phyloP scores from a whole-genome alignment of 2,113 vertebrate species.

The Ictalurus furcatus region DNA sequence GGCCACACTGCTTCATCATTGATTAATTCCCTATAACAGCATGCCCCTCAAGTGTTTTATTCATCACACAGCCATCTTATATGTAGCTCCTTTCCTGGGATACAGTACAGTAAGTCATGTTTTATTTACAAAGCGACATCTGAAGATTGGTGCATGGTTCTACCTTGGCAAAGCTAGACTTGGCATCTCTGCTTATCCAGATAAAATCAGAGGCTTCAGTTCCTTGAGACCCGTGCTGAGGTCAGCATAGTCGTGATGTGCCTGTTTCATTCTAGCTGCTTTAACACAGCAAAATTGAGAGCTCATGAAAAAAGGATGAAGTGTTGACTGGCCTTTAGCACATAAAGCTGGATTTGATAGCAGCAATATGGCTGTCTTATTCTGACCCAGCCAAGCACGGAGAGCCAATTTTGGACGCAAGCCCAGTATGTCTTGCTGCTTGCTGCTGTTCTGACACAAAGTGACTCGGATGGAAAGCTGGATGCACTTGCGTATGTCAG shows the following conservation, averaged over 20 bases:
- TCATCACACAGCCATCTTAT: neutral
- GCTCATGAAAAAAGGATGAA: constrained; percentile 14
- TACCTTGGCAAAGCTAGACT: neutral
- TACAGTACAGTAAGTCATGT: neutral
- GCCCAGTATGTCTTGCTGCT: neutral
- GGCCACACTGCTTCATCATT: neutral
- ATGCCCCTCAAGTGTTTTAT: neutral
- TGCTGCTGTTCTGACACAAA: constrained; percentile 7
- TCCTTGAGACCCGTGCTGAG: neutral
- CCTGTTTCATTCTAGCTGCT: neutral
- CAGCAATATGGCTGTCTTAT: neutral
- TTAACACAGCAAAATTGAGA: neutral
- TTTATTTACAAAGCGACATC: neutral
- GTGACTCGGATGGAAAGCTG: constrained; percentile 1
- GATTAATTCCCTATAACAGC: neutral
- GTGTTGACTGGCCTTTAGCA: constrained; percentile 13
- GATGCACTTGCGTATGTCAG: neutral
- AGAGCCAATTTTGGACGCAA: neutral
- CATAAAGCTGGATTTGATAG: constrained; percentile 19
- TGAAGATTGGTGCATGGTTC: neutral
- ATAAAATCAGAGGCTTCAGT: neutral
- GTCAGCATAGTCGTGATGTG: constrained; percentile 45
- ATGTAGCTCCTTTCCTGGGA: neutral
- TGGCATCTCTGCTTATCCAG: neutral
- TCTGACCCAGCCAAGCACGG: constrained; percentile 7